Conservation (phyloP, 2,797 vertebrate genomes). For the Urocyon cinereoargenteus region DNA sequence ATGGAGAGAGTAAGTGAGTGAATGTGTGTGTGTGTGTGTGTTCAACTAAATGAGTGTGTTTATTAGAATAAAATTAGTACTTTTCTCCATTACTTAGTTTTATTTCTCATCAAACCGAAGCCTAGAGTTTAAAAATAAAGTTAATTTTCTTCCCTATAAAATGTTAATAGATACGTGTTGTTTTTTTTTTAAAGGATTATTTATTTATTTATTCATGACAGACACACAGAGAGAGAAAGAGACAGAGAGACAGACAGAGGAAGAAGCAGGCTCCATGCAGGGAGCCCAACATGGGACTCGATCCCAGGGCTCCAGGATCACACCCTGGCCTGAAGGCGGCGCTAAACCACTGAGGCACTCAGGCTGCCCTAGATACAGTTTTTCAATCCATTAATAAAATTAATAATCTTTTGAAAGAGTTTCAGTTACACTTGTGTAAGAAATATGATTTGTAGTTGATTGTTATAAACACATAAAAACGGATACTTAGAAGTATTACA, state of each 20-base stretch:
- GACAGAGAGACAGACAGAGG: too few relatives aligned
- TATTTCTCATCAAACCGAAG: slow-evolving; percentile 52
- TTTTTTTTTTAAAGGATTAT: background rate
- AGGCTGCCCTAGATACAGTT: too few relatives aligned
- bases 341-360: too few relatives aligned
- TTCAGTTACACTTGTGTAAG: slow-evolving; percentile 5
- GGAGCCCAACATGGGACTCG: too few relatives aligned
- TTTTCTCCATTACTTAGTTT: slow-evolving; percentile 49
- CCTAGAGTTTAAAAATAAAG: background rate
- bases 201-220: too few relatives aligned
- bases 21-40: background rate
- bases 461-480: slow-evolving; percentile 15
- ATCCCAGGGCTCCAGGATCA: too few relatives aligned
- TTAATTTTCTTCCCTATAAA: background rate
- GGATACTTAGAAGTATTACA: background rate
- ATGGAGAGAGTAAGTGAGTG: too few relatives aligned
- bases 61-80: background rate
- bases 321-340: too few relatives aligned
- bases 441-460: slow-evolving; percentile 8
- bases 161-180: background rate
- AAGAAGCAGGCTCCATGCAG: too few relatives aligned
- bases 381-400: slow-evolving; percentile 31
- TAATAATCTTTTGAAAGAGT: background rate
- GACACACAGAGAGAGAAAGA: too few relatives aligned
- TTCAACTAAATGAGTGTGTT: background rate